A percentile compares a stretch with the other conserved stretches of the same genome.
These are phyloP conservation scores for Suricata suricatta DNA, from an alignment of 2,113 vertebrate species.

Conservation along the genomic window DNA sequence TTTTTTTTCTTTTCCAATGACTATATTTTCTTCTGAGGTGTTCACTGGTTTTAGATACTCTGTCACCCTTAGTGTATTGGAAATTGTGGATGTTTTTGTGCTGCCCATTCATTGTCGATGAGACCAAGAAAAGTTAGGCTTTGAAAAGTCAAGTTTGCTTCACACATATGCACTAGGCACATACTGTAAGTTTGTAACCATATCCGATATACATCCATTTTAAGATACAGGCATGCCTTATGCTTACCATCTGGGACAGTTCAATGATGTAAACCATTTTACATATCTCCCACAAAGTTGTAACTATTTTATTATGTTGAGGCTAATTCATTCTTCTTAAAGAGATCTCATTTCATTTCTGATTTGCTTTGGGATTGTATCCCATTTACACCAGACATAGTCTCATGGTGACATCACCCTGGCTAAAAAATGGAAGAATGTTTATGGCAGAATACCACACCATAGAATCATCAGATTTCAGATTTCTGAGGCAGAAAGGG, in stretches of 20 bases:
- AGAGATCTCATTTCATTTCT: slow-evolving; percentile 58
- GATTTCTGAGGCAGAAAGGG: slow-evolving; percentile 10
- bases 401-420: slow-evolving; percentile 51
- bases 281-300: slow-evolving; percentile 58
- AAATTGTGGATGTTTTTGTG: background rate
- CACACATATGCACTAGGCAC: background rate
- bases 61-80: slow-evolving; percentile 68
- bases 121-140: background rate
- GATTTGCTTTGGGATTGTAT: slow-evolving; percentile 50
- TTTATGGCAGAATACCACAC: background rate
- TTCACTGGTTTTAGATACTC: slow-evolving; percentile 63
- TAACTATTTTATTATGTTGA: slow-evolving; percentile 59
- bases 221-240: slow-evolving; percentile 36
- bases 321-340: slow-evolving; percentile 47
- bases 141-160: slow-evolving; percentile 7
- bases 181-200: background rate
- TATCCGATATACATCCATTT: background rate
- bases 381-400: slow-evolving; percentile 22
- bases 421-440: background rate
- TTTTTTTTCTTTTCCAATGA: slow-evolving; percentile 53
- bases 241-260: slow-evolving; percentile 59
- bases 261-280: slow-evolving; percentile 54
- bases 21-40: slow-evolving; percentile 68
- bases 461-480: background rate
- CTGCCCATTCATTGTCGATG: background rate